Evolutionary conservation across 2,797 vertebrate species (phyloP), one percentile per base, ranked within the genome.

Genomic region (Acipenser oxyrinchus): DNA sequence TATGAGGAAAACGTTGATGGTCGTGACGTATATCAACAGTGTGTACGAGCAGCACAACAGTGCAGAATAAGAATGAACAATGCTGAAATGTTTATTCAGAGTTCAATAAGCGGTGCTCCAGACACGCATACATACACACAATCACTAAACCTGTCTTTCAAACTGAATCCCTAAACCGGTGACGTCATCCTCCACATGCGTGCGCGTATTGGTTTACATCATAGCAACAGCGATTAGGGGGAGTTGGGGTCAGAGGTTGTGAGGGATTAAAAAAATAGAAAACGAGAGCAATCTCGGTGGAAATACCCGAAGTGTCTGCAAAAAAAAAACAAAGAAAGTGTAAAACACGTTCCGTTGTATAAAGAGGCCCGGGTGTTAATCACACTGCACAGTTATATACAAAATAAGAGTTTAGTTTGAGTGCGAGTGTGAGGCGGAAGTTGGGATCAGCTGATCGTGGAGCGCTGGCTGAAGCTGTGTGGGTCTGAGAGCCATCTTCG

Each of bases 401-500:
- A 71, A 73, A 69, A 74, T 74, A 66, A 37, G 37, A 37, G 37
- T 37, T 37, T 37, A 37, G 37, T 37, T 37, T 37, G 37, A 64
- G 59, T 64, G 48, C 51, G 49, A 67, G 60, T 68, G 66, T 64
- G 66, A 81, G 77, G 84, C 89, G 92, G 91, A 94, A 93, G 88
- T 83, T 65, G 78, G 79, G 79, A 94, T 95, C 93, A 95, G 94
- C 94, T 94, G 94, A 90, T 86, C 78, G 81, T 77, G 83, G 83
- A 87, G 88, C 90, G 23, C 76, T 76, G 86, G 86, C 87, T 71
- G 82, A 87, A 75, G 84, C 15, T 64, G 37, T 70, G 73, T 66
- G 68, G 69, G 77, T 79, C 83, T 85, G 76, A 83, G 87, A 89
- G 87, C 87, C 90, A 89, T 90, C 88, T 89, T 91, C 78, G 75